A percentile compares a stretch with the other conserved stretches of the same genome.
These are phyloP conservation scores for Leucophora obtusa DNA, from an alignment of 2,888 invertebrate species.

Conservation along the genomic window DNA sequence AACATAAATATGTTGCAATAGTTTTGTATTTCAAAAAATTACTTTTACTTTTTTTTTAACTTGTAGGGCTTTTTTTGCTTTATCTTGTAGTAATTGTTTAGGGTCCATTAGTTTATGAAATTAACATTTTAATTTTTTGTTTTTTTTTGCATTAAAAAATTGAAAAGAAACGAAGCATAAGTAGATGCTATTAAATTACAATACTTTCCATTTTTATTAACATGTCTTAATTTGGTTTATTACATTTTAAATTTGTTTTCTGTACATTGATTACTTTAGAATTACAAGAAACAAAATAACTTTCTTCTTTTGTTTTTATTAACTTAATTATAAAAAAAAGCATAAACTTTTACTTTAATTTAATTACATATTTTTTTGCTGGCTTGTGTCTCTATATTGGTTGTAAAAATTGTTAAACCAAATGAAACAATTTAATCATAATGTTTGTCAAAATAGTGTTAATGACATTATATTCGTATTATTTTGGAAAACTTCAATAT, in stretches of 20 bases:
- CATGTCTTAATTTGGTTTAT: background rate
- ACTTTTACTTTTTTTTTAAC: background rate
- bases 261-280: conserved; percentile 50
- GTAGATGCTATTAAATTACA: conserved; percentile 22
- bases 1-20: background rate
- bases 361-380: conserved; percentile 24
- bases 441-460: conserved; percentile 29
- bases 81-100: conserved; percentile 11
- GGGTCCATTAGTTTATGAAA: conserved; percentile 46
- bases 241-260: background rate
- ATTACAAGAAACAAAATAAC: conserved; percentile 25
- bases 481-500: background rate
- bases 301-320: conserved; percentile 41
- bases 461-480: conserved; percentile 51
- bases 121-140: conserved; percentile 8
- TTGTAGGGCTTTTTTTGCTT: background rate
- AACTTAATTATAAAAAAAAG: background rate
- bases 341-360: conserved; percentile 30
- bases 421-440: conserved; percentile 39
- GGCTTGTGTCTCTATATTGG: background rate
- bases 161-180: background rate
- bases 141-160: conserved; percentile 1
- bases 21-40: background rate
- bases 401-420: conserved; percentile 35
- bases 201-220: conserved; percentile 47